Percentiles rank a stretch among this genome's conserved stretches.
These are phyloP conservation scores for Muntiacus muntjak DNA, from an alignment of 2,113 vertebrate species.

Conservation along the genomic window DNA sequence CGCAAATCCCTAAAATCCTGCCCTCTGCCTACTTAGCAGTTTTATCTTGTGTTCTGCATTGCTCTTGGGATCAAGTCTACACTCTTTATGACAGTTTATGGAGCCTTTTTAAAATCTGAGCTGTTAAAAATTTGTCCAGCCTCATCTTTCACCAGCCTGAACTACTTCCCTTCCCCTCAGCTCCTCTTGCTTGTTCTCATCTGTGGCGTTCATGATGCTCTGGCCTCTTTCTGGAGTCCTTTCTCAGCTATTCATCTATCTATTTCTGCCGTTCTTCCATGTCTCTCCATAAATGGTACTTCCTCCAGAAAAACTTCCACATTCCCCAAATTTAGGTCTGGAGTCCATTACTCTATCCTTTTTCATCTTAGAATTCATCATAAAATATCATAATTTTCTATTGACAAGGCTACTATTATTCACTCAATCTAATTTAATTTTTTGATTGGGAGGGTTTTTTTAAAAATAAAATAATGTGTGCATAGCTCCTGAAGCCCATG, in stretches of 20 bases:
- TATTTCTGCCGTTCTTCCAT: not conserved
- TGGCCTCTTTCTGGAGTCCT: not conserved
- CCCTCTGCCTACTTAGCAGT: not conserved
- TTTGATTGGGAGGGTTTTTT: not conserved
- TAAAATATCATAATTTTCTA: not conserved
- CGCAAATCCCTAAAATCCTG: not conserved
- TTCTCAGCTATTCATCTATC: not conserved
- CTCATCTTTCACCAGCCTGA: not conserved
- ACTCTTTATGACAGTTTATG: not conserved
- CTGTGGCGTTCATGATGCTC: not conserved
- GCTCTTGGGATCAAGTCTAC: not conserved
- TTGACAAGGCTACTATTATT: not conserved
- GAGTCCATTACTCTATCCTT: not conserved
- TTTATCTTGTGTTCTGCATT: not conserved
- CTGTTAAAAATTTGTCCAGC: not conserved
- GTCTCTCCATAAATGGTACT: not conserved
- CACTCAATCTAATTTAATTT: not conserved
- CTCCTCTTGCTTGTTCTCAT: not conserved
- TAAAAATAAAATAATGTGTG: not conserved
- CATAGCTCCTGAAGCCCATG: not conserved
- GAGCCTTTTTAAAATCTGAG: not conserved
- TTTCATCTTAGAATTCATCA: not conserved
- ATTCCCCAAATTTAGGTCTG: not conserved
- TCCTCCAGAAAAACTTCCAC: not conserved
- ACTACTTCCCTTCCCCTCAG: not conserved